Conservation (phyloP, 1,140 invertebrate genomes). For the Scaptomyza graminum region DNA sequence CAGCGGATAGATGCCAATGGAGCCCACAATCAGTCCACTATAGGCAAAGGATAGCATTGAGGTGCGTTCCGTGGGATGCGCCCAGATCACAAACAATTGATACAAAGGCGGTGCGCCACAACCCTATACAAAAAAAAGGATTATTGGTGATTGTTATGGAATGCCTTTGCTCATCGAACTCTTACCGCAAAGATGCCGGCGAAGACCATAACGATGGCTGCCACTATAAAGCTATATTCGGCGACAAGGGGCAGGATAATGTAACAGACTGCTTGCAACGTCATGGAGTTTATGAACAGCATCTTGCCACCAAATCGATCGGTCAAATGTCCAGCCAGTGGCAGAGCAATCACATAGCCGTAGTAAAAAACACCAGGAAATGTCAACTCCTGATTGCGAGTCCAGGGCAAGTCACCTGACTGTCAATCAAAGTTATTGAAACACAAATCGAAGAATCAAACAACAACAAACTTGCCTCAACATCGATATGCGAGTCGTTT, state of each 20-base stretch:
- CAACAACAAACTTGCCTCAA: conserved; percentile 31
- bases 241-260: conserved; percentile 64
- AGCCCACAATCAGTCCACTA: conserved; percentile 64
- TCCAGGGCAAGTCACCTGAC: conserved; percentile 64
- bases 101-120: conserved; percentile 71
- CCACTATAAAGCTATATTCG: conserved; percentile 45
- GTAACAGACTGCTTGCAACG: conserved; percentile 47
- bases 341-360: conserved; percentile 65
- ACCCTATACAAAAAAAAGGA: conserved; percentile 39
- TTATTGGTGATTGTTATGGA: no score
- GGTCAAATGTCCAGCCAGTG: conserved; percentile 61
- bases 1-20: conserved; percentile 66
- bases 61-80: conserved; percentile 76
- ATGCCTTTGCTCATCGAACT: no score
- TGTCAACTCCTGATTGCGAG: conserved; percentile 57
- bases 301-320: conserved; percentile 72
- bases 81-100: conserved; percentile 73
- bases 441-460: background rate
- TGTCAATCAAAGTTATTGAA: conserved; percentile 3
- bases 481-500: background rate
- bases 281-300: conserved; percentile 63
- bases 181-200: conserved; percentile 65
- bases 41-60: conserved; percentile 71
- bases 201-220: conserved; percentile 44
- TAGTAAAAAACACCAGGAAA: conserved; percentile 71